phyloP scores from a whole-genome alignment of 2,888 invertebrate genomes.

The Andrena bicolor region DNA sequence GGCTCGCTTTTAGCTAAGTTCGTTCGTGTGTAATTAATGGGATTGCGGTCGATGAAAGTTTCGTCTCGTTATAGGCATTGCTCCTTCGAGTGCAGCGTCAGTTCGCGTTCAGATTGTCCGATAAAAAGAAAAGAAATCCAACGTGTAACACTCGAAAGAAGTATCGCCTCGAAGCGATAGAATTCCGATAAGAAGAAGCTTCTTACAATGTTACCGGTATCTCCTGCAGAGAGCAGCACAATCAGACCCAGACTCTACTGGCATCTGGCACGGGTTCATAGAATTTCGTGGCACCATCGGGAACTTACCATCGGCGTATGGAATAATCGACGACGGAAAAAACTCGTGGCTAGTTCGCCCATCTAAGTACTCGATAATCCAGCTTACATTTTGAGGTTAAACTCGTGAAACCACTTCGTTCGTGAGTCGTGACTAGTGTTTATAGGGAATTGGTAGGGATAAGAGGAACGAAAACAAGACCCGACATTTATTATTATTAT shows the following conservation, averaged over 20 bases:
- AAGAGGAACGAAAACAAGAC: background rate
- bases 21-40: background rate
- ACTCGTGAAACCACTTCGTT: too few relatives aligned
- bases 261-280: constrained; percentile 71
- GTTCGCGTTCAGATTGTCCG: constrained; percentile 23
- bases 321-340: constrained; percentile 6
- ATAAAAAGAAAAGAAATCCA: constrained; percentile 11
- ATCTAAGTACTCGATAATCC: background rate
- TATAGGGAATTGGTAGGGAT: background rate
- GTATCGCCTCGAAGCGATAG: constrained; percentile 17
- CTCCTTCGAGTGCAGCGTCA: background rate
- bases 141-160: constrained; percentile 9
- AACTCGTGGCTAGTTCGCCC: background rate
- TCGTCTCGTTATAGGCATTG: background rate
- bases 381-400: background rate
- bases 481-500: too few relatives aligned
- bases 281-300: constrained; percentile 61
- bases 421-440: background rate
- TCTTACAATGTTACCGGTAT: constrained; percentile 47
- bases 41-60: background rate
- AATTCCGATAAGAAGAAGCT: constrained; percentile 41
- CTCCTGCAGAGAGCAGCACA: constrained; percentile 76
- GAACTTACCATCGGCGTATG: constrained; percentile 43
- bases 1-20: background rate
- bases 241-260: constrained; percentile 67